Evolutionary conservation across 2,113 vertebrate species (phyloP).

Genomic region (Serilophus lunatus): DNA sequence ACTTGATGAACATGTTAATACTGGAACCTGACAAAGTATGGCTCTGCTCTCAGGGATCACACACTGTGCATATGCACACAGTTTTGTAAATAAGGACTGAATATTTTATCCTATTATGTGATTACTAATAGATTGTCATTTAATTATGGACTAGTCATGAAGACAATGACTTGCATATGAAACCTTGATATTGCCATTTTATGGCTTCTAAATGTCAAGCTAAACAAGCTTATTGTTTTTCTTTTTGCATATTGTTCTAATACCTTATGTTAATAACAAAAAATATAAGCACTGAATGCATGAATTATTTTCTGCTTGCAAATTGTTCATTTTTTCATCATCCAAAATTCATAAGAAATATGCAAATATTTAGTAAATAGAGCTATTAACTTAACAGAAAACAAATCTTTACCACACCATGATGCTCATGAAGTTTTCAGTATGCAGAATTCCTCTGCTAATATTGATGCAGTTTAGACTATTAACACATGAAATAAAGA

Average conservation of each 20-base stretch:
- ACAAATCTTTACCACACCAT: constrained; percentile 48
- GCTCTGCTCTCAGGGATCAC: background rate
- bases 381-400: constrained; percentile 53
- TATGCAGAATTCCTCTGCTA: constrained; percentile 20
- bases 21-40: accelerated
- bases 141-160: background rate
- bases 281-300: background rate
- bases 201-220: background rate
- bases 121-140: background rate
- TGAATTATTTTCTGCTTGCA: constrained; percentile 34
- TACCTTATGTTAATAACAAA: background rate
- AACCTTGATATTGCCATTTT: background rate
- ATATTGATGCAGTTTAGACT: constrained; percentile 8
- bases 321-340: constrained; percentile 15
- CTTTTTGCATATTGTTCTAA: background rate
- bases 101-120: background rate
- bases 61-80: accelerated
- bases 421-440: constrained; percentile 10
- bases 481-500: background rate
- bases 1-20: background rate
- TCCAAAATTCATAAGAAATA: constrained; percentile 23
- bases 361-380: constrained; percentile 63
- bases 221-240: background rate
- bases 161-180: background rate
- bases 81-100: background rate